phyloP scores from a whole-genome alignment of 2,797 vertebrate species.

The Percopsis omiscomaycus region DNA sequence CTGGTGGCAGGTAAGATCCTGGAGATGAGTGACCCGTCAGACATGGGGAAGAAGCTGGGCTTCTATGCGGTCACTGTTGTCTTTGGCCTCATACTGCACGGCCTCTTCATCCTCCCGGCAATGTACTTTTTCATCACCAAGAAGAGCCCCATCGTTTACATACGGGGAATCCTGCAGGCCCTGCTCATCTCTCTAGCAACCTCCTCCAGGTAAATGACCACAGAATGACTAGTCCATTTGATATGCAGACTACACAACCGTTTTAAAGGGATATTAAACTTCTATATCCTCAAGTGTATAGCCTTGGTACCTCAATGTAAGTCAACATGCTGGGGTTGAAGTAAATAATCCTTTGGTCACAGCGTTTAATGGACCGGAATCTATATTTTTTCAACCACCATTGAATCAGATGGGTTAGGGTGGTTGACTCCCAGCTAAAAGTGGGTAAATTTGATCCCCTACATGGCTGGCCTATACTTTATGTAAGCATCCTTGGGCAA shows the following conservation, averaged over 20 bases:
- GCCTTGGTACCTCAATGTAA: too few relatives aligned
- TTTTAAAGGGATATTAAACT: neutral
- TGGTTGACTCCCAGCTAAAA: too few relatives aligned
- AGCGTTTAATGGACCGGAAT: too few relatives aligned
- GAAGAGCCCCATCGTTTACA: slow-evolving; percentile 96
- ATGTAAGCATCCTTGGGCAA: too few relatives aligned
- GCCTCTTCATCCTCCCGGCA: slow-evolving; percentile 91
- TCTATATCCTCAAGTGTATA: too few relatives aligned
- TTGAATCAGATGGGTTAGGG: too few relatives aligned
- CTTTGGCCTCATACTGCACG: slow-evolving; percentile 89
- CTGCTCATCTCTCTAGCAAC: slow-evolving; percentile 95
- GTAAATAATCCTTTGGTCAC: too few relatives aligned
- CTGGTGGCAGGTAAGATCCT: slow-evolving; percentile 97
- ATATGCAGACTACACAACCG: neutral
- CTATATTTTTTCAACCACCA: too few relatives aligned
- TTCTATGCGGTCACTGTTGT: slow-evolving; percentile 94
- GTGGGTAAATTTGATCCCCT: too few relatives aligned
- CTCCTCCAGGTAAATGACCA: slow-evolving; percentile 85
- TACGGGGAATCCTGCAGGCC: slow-evolving; percentile 92
- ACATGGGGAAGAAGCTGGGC: slow-evolving; percentile 92
- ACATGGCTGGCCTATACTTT: too few relatives aligned
- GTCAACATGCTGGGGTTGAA: too few relatives aligned
- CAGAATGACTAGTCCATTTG: too few relatives aligned
- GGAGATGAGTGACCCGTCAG: slow-evolving; percentile 94
- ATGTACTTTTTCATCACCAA: slow-evolving; percentile 97